These are phyloP conservation scores for Eulacestoma nigropectus DNA, from an alignment of 2,113 vertebrate species.

Conservation along the genomic window DNA sequence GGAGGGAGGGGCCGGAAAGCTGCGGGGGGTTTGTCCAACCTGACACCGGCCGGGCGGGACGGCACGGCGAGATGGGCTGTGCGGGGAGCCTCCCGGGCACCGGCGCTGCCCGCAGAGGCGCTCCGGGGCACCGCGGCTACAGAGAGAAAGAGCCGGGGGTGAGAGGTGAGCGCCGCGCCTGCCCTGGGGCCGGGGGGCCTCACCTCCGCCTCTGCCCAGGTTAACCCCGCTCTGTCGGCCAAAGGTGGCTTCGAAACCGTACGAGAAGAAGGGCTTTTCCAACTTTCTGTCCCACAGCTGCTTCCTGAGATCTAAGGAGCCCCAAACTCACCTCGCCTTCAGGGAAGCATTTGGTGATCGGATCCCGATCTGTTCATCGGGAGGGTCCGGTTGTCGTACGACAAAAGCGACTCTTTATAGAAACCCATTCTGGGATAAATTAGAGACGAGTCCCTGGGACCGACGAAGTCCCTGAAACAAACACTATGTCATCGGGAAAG, in stretches of 20 bases:
- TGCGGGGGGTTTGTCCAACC: not conserved
- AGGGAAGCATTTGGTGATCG: not conserved
- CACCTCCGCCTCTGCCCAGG: not conserved
- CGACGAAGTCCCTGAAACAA: not conserved
- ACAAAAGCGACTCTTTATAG: not conserved
- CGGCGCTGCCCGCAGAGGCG: not conserved
- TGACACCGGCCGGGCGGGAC: not conserved
- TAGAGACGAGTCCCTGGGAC: not conserved
- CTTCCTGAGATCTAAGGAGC: accelerated
- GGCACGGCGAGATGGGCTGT: not conserved
- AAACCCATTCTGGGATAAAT: not conserved
- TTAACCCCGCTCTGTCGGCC: not conserved
- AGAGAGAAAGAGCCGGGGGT: not conserved
- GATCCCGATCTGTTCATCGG: not conserved
- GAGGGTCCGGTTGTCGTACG: not conserved
- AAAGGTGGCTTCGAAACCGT: not conserved
- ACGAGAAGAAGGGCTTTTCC: accelerated
- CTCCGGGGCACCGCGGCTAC: not conserved
- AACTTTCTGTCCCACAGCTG: not conserved
- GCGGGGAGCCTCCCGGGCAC: not conserved
- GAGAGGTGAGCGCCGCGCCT: not conserved
- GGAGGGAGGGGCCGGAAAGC: conserved; percentile 71
- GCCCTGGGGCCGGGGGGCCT: not conserved
- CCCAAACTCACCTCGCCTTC: not conserved
- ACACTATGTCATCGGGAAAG: not conserved